phyloP scores from a whole-genome alignment of 2,888 invertebrate genomes.

The Drosophila nigricruria region DNA sequence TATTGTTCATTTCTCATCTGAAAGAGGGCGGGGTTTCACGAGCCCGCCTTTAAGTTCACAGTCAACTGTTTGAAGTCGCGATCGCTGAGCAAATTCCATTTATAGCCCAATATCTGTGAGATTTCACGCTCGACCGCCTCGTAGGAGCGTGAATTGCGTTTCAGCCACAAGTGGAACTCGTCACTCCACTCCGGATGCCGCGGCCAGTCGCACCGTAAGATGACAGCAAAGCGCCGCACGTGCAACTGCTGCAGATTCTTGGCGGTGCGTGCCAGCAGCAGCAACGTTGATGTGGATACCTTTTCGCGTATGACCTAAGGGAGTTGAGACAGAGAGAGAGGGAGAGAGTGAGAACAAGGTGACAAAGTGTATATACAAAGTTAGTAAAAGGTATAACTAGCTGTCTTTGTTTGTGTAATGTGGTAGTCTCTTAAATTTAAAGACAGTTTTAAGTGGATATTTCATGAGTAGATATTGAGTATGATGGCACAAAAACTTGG shows the following conservation, averaged over 20 bases:
- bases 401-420: neutral
- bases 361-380: neutral
- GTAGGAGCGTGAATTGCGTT: slow-evolving; percentile 88
- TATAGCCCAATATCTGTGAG: slow-evolving; percentile 88
- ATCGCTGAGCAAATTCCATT: slow-evolving; percentile 90
- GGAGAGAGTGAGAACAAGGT: neutral
- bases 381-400: neutral
- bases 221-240: slow-evolving; percentile 90
- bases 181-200: slow-evolving; percentile 88
- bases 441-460: neutral
- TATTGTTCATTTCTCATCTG: neutral
- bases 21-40: slow-evolving; percentile 23
- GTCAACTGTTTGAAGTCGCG: slow-evolving; percentile 87
- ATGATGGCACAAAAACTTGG: neutral
- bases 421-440: neutral
- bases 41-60: slow-evolving; percentile 58
- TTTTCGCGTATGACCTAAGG: slow-evolving; percentile 90
- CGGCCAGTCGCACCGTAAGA: slow-evolving; percentile 90
- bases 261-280: slow-evolving; percentile 89
- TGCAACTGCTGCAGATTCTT: slow-evolving; percentile 88
- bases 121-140: slow-evolving; percentile 89
- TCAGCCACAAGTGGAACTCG: slow-evolving; percentile 89
- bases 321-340: neutral
- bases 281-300: slow-evolving; percentile 91
- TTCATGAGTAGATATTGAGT: neutral